These are phyloP conservation scores for Trachops cirrhosus DNA, from an alignment of 2,797 vertebrate genomes.

Conservation along the genomic window DNA sequence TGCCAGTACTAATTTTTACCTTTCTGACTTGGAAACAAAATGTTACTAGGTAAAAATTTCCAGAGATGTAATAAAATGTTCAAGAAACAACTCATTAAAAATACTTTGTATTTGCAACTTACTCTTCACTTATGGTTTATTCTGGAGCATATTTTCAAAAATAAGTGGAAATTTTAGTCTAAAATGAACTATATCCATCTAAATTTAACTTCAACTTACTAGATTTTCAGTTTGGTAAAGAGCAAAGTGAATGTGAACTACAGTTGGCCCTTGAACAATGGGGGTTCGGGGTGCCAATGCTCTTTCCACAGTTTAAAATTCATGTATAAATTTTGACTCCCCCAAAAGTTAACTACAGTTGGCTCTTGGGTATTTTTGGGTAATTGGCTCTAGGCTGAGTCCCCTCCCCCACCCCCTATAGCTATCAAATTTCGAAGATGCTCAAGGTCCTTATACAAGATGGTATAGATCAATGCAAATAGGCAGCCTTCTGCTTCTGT, in stretches of 20 bases:
- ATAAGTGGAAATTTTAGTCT: neutral
- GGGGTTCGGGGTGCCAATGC: neutral
- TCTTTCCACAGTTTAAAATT: neutral
- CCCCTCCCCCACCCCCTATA: too few species aligned
- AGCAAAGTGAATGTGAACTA: neutral
- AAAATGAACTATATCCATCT: neutral
- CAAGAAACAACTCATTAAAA: neutral
- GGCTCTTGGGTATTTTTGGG: neutral
- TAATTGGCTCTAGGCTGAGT: neutral
- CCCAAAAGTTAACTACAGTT: neutral
- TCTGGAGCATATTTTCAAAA: neutral
- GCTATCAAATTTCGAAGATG: neutral
- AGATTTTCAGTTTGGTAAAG: neutral
- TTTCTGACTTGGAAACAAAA: constrained; percentile 33
- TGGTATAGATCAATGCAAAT: neutral
- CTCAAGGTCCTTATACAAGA: neutral
- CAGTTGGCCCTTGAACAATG: neutral
- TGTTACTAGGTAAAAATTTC: neutral
- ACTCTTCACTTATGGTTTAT: neutral
- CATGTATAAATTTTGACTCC: neutral
- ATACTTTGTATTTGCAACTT: neutral
- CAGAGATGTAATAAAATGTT: constrained; percentile 23
- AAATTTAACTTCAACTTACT: neutral
- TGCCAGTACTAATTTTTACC: neutral
- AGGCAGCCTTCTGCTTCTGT: neutral